phyloP scores from a whole-genome alignment of 2,797 vertebrate species.

The Hyperoplus lanceolatus region DNA sequence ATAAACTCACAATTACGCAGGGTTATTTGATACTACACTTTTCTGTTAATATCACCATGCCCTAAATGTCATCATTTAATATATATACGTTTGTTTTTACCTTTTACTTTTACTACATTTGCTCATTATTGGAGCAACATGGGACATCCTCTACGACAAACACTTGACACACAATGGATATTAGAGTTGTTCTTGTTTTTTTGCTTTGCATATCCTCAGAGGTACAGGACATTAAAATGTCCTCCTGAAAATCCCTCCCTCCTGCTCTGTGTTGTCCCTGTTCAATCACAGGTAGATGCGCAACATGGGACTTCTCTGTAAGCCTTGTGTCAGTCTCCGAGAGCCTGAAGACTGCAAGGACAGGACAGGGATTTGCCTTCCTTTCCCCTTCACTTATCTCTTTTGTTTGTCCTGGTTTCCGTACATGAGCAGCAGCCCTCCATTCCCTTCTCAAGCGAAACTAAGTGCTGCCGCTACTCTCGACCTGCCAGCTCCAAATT shows the following conservation, averaged over 20 bases:
- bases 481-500: slow-evolving; percentile 85
- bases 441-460: slow-evolving; percentile 78
- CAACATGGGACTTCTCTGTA: slow-evolving; percentile 51
- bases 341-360: slow-evolving; percentile 61
- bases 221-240: slow-evolving; percentile 49
- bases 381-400: slow-evolving; percentile 78
- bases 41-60: neutral
- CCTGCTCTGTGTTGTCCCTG: slow-evolving; percentile 45
- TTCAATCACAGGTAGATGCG: slow-evolving; percentile 66
- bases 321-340: slow-evolving; percentile 63
- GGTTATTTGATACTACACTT: neutral
- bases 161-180: slow-evolving; percentile 17
- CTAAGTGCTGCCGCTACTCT: slow-evolving; percentile 81
- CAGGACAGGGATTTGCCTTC: slow-evolving; percentile 75
- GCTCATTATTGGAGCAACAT: slow-evolving; percentile 15
- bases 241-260: slow-evolving; percentile 44
- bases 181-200: slow-evolving; percentile 27
- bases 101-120: neutral
- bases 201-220: slow-evolving; percentile 46
- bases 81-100: neutral
- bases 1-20: neutral
- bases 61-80: neutral
- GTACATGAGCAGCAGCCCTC: slow-evolving; percentile 77
- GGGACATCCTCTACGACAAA: neutral
- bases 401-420: slow-evolving; percentile 83